Evolutionary conservation across 1,140 invertebrate genomes (phyloP), one percentile per base, ranked within the genome.

Genomic region (Trinorchestia longiramus): DNA sequence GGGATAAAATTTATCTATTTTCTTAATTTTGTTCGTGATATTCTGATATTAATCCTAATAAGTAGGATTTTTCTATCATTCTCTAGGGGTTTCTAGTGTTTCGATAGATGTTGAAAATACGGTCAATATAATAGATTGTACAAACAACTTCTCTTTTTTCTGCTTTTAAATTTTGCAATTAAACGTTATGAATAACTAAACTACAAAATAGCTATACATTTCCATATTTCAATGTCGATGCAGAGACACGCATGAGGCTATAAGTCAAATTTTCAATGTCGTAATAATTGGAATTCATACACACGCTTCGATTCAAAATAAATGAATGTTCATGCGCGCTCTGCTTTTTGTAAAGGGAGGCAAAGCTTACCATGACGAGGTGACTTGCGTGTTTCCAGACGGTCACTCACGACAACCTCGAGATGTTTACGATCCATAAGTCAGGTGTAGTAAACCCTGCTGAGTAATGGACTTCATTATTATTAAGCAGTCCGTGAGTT

Each of bases 351-450:
- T 77, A 36, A 15, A 1, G 15, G 15, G 11, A 77, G 62, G 36
- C 62, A 77, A 11, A 28, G 28, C 62, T 77, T 77, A 77, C 15
- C 11, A 28, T 11, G 62, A 77, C 15, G 62, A 36, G 62, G 62
- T 19, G 62, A 77, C 62, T 77, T 77, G 62, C 62, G 62, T 77
- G 62, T 36, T 28, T 3, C 15, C 15, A 3, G 62, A 77, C 62
- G 11, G 62, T 77, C 15, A 11, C 62, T 77, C 62, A 77, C 62
- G 62, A 77, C 62, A 1, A 36, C 62, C 62, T 1, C 62, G 62
- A 77, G 62, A 77, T 77, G 62, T 77, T 77, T 77, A 77, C 62
- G 62, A 77, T 77, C 62, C 62, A 77, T 77, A 77, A 77, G 62
- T 77, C 62, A 77, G 62, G 62, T 77, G 62, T 28, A 77, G 62